These are phyloP conservation scores for Perizoma flavofasciatum DNA, from an alignment of 2,888 invertebrate species.

Conservation along the genomic window DNA sequence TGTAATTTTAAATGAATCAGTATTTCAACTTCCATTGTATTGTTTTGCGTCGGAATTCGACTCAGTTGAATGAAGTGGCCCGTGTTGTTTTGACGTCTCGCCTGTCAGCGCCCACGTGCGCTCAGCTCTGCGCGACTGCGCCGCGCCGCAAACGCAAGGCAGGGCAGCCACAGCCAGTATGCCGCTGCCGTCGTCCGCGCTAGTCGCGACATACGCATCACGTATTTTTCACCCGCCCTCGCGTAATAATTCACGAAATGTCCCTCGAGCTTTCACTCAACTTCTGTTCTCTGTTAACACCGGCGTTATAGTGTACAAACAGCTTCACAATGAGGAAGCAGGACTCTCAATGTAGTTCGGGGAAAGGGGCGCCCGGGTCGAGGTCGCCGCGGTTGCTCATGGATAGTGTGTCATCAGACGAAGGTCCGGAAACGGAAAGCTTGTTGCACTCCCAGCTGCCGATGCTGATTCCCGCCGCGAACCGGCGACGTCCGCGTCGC, in stretches of 20 bases:
- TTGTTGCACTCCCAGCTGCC: conserved; percentile 63
- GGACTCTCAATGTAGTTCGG: conserved; percentile 60
- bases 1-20: too few relatives aligned
- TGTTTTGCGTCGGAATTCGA: too few relatives aligned
- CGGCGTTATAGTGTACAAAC: conserved; percentile 49
- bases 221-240: conserved; percentile 39
- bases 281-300: conserved; percentile 44
- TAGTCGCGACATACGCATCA: conserved; percentile 45
- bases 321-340: conserved; percentile 65
- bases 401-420: conserved; percentile 76
- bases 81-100: conserved; percentile 58
- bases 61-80: too few relatives aligned
- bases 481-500: conserved; percentile 51
- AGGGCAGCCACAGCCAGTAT: conserved; percentile 54
- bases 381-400: conserved; percentile 65
- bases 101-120: conserved; percentile 62
- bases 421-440: conserved; percentile 75
- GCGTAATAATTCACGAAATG: conserved; percentile 57
- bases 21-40: too few relatives aligned
- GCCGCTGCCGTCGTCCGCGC: conserved; percentile 60
- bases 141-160: conserved; percentile 31
- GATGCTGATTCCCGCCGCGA: conserved; percentile 58
- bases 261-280: conserved; percentile 47
- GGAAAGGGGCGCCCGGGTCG: conserved; percentile 54
- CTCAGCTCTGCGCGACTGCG: conserved; percentile 24